Percentiles rank a stretch among this genome's conserved stretches.
phyloP scores from a whole-genome alignment of 2,113 vertebrate species.

The Cynopterus brachyotis region DNA sequence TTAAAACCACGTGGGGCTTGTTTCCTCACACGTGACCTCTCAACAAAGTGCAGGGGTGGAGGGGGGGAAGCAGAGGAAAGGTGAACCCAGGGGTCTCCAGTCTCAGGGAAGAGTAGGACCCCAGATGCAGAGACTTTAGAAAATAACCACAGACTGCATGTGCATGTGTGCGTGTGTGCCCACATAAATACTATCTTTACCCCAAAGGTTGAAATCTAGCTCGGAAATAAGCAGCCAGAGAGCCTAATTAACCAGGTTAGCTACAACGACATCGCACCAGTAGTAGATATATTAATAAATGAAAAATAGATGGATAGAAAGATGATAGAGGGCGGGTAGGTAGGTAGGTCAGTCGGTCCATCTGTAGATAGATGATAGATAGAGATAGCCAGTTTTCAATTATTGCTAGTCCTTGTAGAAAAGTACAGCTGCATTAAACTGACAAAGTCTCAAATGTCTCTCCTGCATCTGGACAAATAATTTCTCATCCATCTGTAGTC shows the following conservation, averaged over 20 bases:
- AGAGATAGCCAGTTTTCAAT: neutral
- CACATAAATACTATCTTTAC: neutral
- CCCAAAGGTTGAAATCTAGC: neutral
- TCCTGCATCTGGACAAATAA: neutral
- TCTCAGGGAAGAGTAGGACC: neutral
- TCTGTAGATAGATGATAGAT: neutral
- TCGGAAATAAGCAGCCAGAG: neutral
- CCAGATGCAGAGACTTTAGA: neutral
- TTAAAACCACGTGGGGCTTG: slow-evolving; percentile 84
- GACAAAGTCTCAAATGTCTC: neutral
- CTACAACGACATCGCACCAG: neutral
- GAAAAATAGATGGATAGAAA: neutral
- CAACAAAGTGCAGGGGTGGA: slow-evolving; percentile 77
- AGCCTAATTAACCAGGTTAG: neutral
- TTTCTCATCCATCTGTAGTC: neutral
- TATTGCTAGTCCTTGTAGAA: neutral
- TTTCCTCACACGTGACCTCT: slow-evolving; percentile 83
- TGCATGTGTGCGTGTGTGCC: too few relatives aligned
- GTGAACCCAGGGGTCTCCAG: slow-evolving; percentile 56
- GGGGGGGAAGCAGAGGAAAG: slow-evolving; percentile 72
- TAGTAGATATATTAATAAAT: neutral
- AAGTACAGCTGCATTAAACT: neutral
- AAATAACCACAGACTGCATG: neutral
- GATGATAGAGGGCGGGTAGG: neutral
- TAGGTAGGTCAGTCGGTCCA: too few relatives aligned